Base-by-base conservation (phyloP, 2,888 invertebrate species). In the Pseudococcus jackbeardsleyi region DNA sequence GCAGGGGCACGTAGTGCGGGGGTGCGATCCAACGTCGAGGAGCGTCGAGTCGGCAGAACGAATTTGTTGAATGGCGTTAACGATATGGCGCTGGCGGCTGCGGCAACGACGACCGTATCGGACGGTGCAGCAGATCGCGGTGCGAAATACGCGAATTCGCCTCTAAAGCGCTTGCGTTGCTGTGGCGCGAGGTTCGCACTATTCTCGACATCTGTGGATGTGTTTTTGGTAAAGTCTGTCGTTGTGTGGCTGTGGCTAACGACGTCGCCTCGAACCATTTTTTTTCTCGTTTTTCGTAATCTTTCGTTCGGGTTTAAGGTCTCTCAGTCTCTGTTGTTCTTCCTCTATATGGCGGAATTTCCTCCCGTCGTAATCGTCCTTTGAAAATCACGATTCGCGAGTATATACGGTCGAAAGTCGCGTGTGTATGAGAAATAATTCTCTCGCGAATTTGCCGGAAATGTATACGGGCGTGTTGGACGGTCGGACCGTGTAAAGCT, bases 11-110 rank as follows among this genome's bases (percentile, higher is more conserved):
- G 4, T 0, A 50, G 48, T 50, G 39, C 39, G 22, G 22, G 64
- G 64, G 64, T 59, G 64, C n/a, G 22, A 64, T 64, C 64, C 3
- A 22, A 19, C 64, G 26, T 33, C 9, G 46, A 8, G 15, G 50
- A 46, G 50, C 17, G 72, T 15, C 26, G 72, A 33, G 33, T 33
- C 17, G 33, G 72, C 72, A 33, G 26, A 72, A 72, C 72, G 72
- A 72, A 46, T 82, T 82, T 82, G 79, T 82, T 82, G 79, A 82
- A 82, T 82, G 79, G 72, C 72, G 72, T 72, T 72, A 72, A 72
- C 72, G 72, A 72, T 33, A 72, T 19, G 22, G 19, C 64, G 19
- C 19, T 64, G 72, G 72, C 33, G 12, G 33, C 72, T 72, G 64
- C 26, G 68, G 26, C 72, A 12, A 33, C 12, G 72, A 72, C 19